Percentiles rank a stretch among this genome's conserved stretches.
Evolutionary conservation across 2,797 vertebrate genomes (phyloP).

Genomic region (Carcharodon carcharias): DNA sequence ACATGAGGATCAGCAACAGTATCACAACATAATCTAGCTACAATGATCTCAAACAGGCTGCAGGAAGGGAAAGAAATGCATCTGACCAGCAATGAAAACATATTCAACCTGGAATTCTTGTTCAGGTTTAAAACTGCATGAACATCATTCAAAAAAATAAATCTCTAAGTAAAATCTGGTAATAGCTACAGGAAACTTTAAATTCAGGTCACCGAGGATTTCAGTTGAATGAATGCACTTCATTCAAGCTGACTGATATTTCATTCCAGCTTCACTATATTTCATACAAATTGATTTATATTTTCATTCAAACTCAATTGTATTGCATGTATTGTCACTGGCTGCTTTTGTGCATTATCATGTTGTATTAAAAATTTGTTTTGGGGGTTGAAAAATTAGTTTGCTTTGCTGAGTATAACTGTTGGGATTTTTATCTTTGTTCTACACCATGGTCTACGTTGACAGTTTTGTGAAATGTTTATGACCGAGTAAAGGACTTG

Average conservation of each 20-base stretch:
- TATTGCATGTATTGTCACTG: background rate
- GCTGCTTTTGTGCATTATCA: background rate
- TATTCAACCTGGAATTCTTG: constrained; percentile 7
- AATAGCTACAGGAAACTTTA: background rate
- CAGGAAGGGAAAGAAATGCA: background rate
- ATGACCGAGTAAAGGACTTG: background rate
- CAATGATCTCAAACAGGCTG: background rate
- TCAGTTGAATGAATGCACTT: background rate
- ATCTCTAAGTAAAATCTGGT: background rate
- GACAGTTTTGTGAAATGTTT: background rate
- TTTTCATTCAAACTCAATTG: constrained; percentile 17
- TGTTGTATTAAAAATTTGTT: background rate
- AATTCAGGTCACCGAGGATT: background rate
- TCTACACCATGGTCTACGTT: background rate
- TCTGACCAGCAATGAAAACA: background rate
- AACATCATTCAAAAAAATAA: background rate
- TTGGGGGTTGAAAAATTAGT: background rate
- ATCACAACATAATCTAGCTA: background rate
- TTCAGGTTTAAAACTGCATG: background rate
- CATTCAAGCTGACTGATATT: background rate
- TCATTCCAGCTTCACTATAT: background rate
- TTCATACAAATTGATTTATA: background rate
- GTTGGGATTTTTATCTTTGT: background rate
- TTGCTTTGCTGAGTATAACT: background rate
- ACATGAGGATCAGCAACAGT: background rate